phyloP scores from a whole-genome alignment of 92 coral and sea anemone species.

The Actinernus sp. region DNA sequence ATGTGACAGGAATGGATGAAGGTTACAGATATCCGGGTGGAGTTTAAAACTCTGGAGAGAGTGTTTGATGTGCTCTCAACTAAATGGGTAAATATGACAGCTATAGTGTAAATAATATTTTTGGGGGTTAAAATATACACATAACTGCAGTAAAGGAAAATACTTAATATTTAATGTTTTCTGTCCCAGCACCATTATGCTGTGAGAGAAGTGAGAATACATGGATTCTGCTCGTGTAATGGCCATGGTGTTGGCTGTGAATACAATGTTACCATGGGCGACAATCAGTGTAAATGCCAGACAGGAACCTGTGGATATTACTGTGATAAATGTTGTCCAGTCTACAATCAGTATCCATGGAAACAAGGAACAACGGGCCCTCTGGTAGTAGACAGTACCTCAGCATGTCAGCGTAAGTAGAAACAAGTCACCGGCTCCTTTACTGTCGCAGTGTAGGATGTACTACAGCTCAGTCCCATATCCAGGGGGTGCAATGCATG shows the following conservation, averaged over 20 bases:
- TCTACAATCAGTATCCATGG: slow-evolving; percentile 95
- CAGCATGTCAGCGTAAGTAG: slow-evolving; percentile 88
- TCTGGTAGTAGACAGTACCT: slow-evolving; percentile 71
- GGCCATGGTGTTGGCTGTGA: slow-evolving; percentile 86
- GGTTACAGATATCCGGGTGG: slow-evolving; percentile 75
- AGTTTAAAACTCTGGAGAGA: slow-evolving; percentile 58
- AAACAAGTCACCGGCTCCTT: too few relatives aligned
- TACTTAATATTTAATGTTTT: too few relatives aligned
- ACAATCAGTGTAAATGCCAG: slow-evolving; percentile 80
- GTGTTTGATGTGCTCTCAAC: slow-evolving; percentile 80
- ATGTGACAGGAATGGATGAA: slow-evolving; percentile 94
- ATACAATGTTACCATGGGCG: slow-evolving; percentile 48
- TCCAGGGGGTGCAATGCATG: too few relatives aligned
- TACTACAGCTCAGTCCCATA: too few relatives aligned
- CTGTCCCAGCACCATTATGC: slow-evolving; percentile 81
- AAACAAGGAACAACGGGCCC: slow-evolving; percentile 79
- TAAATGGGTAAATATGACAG: slow-evolving; percentile 71
- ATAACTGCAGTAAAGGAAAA: too few relatives aligned
- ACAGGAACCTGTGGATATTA: slow-evolving; percentile 83
- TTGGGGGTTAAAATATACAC: too few relatives aligned
- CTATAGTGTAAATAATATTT: not conserved
- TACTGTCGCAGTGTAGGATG: too few relatives aligned
- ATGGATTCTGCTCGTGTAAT: slow-evolving; percentile 83
- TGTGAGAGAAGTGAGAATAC: slow-evolving; percentile 80
- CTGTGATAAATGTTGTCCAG: slow-evolving; percentile 87